Evolutionary conservation across 2,888 invertebrate genomes (phyloP), one percentile per base, ranked within the genome.

Genomic region (Diarsia dahlii): DNA sequence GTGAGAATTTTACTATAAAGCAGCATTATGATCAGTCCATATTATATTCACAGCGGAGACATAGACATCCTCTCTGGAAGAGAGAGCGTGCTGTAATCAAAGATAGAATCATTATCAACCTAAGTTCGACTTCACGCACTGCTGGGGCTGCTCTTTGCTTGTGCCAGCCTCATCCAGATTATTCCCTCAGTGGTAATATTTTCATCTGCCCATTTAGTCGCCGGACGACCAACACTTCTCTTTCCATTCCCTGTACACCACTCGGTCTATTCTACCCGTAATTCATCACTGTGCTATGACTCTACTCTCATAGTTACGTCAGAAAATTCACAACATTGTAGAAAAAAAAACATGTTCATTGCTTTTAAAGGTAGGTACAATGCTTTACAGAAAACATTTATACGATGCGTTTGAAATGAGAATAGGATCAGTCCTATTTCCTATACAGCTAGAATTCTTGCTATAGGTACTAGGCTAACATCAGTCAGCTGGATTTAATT

Each of bases 1-100:
- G 95, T 94, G n/a, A 56, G 48, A 63, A 45, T 8, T 63, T 63
- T 9, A 34, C 9, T 18, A 34, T 18, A 28, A 60, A 28, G 28
- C 9, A 60, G 9, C 18, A 28, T 50, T 18, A 28, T 58, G 18
- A 60, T 60, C 60, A 18, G 9, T 34, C 18, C 23, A 3, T 2
- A 28, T 58, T 3, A 18, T 58, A 58, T 3, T 56, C 23, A 56
- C 23, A 23, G 6, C 23, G 23, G 13, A 8, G 56, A 23, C 13
- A 2, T 6, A 12, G 54, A 4, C n/a, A 1, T 52, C 20, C 20
- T 23, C 13, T 6, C 23, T 56, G 23, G 13, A 12, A 12, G 56
- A 23, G 13, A 23, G 23, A 2, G 56, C 23, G 56, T 6, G 1
- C 6, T 23, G 6, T 13, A 13, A 56, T 23, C 13, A 23, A 56